Base-by-base conservation (phyloP, 1,140 invertebrate species). In the Drosophila biarmipes region DNA sequence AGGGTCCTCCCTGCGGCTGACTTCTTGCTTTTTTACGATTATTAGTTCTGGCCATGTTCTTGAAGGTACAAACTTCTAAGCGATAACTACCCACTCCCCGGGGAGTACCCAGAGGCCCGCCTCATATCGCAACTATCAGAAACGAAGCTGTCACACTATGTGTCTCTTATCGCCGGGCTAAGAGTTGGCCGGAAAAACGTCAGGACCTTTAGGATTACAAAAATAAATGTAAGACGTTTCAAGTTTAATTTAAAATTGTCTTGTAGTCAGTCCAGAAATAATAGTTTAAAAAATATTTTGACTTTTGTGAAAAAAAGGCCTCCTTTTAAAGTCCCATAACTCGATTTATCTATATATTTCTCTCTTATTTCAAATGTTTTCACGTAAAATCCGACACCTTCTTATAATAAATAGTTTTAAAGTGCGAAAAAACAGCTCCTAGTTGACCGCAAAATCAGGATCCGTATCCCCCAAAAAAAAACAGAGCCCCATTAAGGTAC, bases 1-100 rank as follows among this genome's bases (percentile, higher is more conserved):
- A 80, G 78, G 78, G 77, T 80, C 55, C 58, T 42, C 2, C 55
- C 54, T 24, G 6, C 43, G 45, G 2, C 46, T 34, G 48, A 12
- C 31, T 15, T 58, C 21, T 27, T 24, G 42, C 10, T 31, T 31
- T 3, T 31, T 49, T 11, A 49, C n/a, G 46, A 48, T 48, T 48
- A 48, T 48, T 48, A 17, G 7, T 31, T 15, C 14, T 15, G n/a
- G 14, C n/a, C 12, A 2, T 24, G 29, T 4, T 4, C 6, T 48
- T 1, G 8, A 7, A 37, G 29, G 21, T 57, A 21, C 14, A 31
- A 58, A 12, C 14, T 6, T 5, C n/a, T 48, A 3, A n/a, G n/a
- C 15, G 7, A 52, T 43, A 19, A 37, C 29, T 37, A 17, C 12
- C 49, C 27, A 2, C 6, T 6, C 42, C 19, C 15, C 11, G 14